phyloP scores from a whole-genome alignment of 2,113 vertebrate genomes.

The Phylloscopus trochiloides region DNA sequence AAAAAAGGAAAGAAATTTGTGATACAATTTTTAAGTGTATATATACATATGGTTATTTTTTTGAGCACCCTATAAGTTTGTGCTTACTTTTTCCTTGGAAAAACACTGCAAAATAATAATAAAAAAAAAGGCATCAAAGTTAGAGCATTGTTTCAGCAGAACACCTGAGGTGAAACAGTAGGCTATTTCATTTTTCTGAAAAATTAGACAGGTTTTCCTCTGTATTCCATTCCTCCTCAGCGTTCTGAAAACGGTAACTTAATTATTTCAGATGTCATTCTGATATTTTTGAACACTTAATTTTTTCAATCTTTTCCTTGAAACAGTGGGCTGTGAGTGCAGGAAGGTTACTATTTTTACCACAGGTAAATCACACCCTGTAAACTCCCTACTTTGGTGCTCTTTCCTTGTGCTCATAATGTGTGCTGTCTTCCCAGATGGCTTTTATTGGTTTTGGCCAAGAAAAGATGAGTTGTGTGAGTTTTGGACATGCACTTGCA shows the following conservation, averaged over 20 bases:
- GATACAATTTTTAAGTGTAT: background rate
- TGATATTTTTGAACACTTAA: background rate
- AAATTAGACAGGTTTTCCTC: background rate
- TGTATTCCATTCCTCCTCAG: background rate
- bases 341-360: background rate
- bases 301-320: background rate
- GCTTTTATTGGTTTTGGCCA: background rate
- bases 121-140: background rate
- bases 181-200: background rate
- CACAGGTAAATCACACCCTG: background rate
- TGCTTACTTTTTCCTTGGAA: fast-evolving
- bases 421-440: background rate
- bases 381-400: background rate
- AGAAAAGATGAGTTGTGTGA: background rate
- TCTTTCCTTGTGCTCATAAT: background rate
- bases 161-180: background rate
- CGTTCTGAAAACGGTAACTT: background rate
- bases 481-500: background rate
- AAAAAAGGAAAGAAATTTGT: background rate
- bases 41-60: background rate
- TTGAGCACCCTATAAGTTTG: background rate
- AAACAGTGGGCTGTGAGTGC: background rate
- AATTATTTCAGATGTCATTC: background rate
- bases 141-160: background rate
- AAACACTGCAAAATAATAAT: background rate